Percentiles rank a stretch among this genome's conserved stretches.
phyloP scores from a whole-genome alignment of 2,888 invertebrate species.

The Drosophila lacicola region DNA sequence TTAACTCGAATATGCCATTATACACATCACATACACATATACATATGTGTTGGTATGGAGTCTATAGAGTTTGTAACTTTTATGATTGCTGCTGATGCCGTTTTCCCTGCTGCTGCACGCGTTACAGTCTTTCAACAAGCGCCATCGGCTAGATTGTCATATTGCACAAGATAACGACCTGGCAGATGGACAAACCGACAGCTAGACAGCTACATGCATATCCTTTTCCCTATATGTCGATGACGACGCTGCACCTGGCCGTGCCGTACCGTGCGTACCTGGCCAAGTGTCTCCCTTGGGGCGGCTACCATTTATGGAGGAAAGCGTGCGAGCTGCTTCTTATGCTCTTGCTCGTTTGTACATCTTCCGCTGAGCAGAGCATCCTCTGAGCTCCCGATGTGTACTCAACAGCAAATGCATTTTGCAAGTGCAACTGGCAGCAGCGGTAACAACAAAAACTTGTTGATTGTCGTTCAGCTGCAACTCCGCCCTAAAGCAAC shows the following conservation, averaged over 20 bases:
- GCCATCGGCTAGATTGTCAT: conserved; percentile 68
- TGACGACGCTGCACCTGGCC: conserved; percentile 14
- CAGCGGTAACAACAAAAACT: conserved; percentile 57
- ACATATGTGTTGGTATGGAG: conserved; percentile 14
- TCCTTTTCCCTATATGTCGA: conserved; percentile 61
- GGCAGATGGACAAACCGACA: conserved; percentile 63
- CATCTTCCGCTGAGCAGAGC: conserved; percentile 44
- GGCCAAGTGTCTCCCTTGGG: conserved; percentile 38
- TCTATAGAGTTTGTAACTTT: conserved; percentile 59
- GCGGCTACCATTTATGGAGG: conserved; percentile 41
- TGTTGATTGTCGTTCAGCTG: conserved; percentile 67
- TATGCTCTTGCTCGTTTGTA: conserved; percentile 9
- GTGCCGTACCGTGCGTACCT: conserved; percentile 28
- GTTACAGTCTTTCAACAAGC: conserved; percentile 28
- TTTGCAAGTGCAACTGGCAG: conserved; percentile 44
- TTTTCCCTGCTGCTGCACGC: conserved; percentile 10
- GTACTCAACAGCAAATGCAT: conserved; percentile 63
- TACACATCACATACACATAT: conserved; percentile 18
- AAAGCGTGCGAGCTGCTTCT: conserved; percentile 27
- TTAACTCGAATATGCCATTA: conserved; percentile 67
- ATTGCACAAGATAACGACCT: conserved; percentile 68
- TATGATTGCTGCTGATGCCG: conserved; percentile 47
- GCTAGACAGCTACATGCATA: conserved; percentile 46
- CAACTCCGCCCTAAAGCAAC: conserved; percentile 20
- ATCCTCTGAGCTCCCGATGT: conserved; percentile 38